Evolutionary conservation across 2,888 invertebrate genomes (phyloP), one percentile per base, ranked within the genome.

Genomic region (Glaucopsyche alexis): DNA sequence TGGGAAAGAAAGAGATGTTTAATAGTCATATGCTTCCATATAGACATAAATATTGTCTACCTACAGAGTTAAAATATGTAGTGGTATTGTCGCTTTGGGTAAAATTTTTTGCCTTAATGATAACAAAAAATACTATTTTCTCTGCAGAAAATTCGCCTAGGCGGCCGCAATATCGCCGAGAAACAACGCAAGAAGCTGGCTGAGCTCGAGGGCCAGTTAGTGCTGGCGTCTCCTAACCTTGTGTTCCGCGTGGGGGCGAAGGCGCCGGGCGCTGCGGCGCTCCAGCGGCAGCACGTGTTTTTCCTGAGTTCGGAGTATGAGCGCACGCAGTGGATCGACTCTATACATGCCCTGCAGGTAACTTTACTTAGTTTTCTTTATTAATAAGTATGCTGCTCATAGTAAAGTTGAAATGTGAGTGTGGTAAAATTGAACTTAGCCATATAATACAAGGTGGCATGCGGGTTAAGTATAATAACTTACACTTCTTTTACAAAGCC

Each of bases 271-370:
- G 73, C 83, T 60, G 77, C 82, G 49, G 78, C 93, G 75, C 94
- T 95, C 72, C 95, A 95, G 81, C 94, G 96, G 71, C 94, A 95
- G 52, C 95, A 96, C 85, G 95, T 96, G 73, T 98, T 99, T 92
- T 98, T 98, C 89, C 94, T 99, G 81, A 97, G 98, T 79, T 98
- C 98, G 0, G 98, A 99, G 89, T 99, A 97, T 83, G 99, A 99
- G 87, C 94, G 98, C 73, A 96, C 96, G 77, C 98, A 98, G 85
- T 99, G 98, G 98, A 95, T 97, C 78, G 98, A 98, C 85, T 97
- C 98, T 4, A 97, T 99, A 78, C 95, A 96, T 79, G 96, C 96
- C 38, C 90, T 98, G 74, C 96, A 97, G 93, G 95, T 95, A 81
- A 73, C 40, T 40, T 65, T 9, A 29, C 29, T 8, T 13, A n/a